Conservation (phyloP, 2,113 vertebrate species). For the Aythya baeri region DNA sequence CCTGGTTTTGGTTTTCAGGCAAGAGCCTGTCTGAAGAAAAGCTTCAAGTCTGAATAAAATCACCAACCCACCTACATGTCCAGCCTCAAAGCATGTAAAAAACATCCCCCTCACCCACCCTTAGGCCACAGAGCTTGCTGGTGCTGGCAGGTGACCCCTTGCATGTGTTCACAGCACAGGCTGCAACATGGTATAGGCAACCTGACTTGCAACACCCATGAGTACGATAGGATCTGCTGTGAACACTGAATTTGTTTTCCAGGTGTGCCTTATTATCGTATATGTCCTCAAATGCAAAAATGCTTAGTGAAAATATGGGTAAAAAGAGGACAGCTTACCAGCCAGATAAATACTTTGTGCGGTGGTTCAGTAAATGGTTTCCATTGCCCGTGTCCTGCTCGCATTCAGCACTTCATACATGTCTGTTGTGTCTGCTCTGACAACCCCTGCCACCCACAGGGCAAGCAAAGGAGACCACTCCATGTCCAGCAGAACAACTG, state of each 20-base stretch:
- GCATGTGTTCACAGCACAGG: not conserved
- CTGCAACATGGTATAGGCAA: not conserved
- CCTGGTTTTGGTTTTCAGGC: not conserved
- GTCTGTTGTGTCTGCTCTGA: accelerated
- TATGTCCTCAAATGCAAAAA: not conserved
- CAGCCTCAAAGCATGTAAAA: not conserved
- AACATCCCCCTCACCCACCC: too few species aligned
- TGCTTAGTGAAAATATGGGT: not conserved
- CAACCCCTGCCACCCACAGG: not conserved
- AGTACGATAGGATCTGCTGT: not conserved
- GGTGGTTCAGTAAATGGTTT: not conserved
- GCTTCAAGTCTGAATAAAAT: not conserved
- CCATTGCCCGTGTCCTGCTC: not conserved
- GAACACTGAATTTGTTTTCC: not conserved
- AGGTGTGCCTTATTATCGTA: not conserved
- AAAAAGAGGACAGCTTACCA: not conserved
- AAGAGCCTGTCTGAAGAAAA: not conserved
- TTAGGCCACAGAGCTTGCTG: not conserved
- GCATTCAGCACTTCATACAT: not conserved
- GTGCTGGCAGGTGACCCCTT: not conserved
- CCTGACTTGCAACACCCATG: not conserved
- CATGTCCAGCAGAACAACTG: not conserved
- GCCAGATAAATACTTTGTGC: not conserved
- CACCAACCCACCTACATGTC: not conserved
- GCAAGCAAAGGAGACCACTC: not conserved